Evolutionary conservation across 2,888 invertebrate species (phyloP).

Genomic region (Brachyopa scutellaris): DNA sequence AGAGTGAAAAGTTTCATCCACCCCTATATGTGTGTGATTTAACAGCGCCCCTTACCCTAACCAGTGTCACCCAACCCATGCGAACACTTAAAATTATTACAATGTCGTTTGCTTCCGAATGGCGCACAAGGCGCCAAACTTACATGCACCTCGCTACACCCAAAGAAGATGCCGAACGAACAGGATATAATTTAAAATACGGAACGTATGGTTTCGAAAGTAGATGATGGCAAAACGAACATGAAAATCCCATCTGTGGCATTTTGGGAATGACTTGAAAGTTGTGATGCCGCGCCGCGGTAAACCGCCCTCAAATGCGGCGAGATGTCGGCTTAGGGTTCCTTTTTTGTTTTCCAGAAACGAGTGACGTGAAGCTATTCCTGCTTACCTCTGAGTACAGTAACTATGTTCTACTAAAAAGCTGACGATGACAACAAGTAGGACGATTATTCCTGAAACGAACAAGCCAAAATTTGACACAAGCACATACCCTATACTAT

Average conservation of each 20-base stretch:
- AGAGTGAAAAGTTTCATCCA: conserved; percentile 9
- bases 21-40: conserved; percentile 7
- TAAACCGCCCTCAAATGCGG: conserved; percentile 14
- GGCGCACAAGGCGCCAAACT: conserved; percentile 57
- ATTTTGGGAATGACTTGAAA: conserved; percentile 51
- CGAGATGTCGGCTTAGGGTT: conserved; percentile 1
- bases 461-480: conserved; percentile 27
- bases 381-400: conserved; percentile 2
- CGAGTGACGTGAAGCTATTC: background rate
- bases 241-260: conserved; percentile 65
- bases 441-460: conserved; percentile 13
- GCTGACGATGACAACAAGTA: background rate
- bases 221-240: conserved; percentile 35
- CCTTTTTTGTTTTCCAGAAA: background rate
- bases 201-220: conserved; percentile 52
- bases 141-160: conserved; percentile 21
- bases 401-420: too few relatives aligned
- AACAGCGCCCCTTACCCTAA: background rate
- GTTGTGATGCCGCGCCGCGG: conserved; percentile 23
- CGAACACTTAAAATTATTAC: conserved; percentile 65
- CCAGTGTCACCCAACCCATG: background rate
- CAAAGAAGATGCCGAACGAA: conserved; percentile 34
- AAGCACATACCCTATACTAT: too few relatives aligned
- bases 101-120: conserved; percentile 58
- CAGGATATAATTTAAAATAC: conserved; percentile 52